These are phyloP conservation scores for Daubentonia madagascariensis DNA, from an alignment of 2,113 vertebrate species.

Conservation along the genomic window DNA sequence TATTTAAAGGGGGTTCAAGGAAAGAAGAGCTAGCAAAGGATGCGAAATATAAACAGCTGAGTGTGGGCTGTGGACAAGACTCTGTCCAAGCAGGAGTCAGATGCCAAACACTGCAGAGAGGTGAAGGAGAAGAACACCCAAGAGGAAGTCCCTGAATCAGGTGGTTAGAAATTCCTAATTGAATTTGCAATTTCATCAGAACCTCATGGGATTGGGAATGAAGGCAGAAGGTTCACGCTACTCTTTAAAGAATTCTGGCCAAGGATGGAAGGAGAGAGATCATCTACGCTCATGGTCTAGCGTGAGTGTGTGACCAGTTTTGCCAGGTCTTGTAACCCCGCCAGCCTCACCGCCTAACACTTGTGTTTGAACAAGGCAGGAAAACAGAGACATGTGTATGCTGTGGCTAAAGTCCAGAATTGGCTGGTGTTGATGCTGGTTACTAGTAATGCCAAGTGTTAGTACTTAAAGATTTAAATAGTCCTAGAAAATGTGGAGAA, in stretches of 20 bases:
- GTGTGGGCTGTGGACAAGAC: not conserved
- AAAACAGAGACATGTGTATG: not conserved
- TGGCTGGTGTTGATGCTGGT: not conserved
- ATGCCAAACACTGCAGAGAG: not conserved
- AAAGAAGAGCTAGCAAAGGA: not conserved
- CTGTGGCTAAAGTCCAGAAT: not conserved
- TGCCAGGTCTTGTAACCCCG: not conserved
- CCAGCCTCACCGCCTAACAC: not conserved
- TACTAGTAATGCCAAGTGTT: not conserved
- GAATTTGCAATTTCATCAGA: not conserved
- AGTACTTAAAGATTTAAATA: not conserved
- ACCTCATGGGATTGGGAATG: not conserved
- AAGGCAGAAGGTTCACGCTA: not conserved
- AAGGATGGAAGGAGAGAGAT: not conserved
- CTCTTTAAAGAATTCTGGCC: not conserved
- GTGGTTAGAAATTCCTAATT: not conserved
- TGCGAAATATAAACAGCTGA: not conserved
- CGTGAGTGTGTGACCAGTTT: not conserved
- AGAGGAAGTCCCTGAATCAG: not conserved
- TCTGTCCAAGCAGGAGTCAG: not conserved
- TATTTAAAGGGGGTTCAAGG: not conserved
- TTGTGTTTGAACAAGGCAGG: not conserved
- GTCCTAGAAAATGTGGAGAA: not conserved
- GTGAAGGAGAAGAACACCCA: not conserved
- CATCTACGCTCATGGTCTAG: not conserved